Evolutionary conservation across 2,888 invertebrate species (phyloP).

Genomic region (Syritta pipiens): DNA sequence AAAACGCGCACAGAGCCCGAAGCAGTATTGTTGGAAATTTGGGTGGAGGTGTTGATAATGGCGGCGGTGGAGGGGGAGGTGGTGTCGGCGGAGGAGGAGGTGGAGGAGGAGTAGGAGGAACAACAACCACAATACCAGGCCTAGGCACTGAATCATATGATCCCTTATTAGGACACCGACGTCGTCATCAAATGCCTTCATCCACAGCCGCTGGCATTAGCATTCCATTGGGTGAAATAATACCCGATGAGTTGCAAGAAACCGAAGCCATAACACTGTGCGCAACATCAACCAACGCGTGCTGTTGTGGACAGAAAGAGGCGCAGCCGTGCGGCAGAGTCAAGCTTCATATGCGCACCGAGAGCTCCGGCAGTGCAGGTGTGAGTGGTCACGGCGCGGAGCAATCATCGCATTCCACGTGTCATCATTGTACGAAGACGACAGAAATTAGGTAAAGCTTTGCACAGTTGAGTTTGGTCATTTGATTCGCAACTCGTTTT

Average conservation of each 20-base stretch:
- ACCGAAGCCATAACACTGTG: slow-evolving; percentile 73
- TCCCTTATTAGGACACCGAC: slow-evolving; percentile 61
- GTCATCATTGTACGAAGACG: slow-evolving; percentile 69
- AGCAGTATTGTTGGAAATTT: slow-evolving; percentile 69
- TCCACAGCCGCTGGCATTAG: slow-evolving; percentile 42
- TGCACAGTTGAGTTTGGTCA: background rate
- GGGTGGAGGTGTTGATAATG: slow-evolving; percentile 70
- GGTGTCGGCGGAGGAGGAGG: slow-evolving; percentile 33
- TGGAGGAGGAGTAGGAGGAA: slow-evolving; percentile 34
- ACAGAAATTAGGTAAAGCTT: slow-evolving; percentile 69
- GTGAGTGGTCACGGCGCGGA: slow-evolving; percentile 39
- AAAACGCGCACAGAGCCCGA: slow-evolving; percentile 71
- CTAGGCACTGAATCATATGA: slow-evolving; percentile 49
- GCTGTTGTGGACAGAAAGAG: slow-evolving; percentile 70
- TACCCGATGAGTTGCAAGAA: slow-evolving; percentile 69
- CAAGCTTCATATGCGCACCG: slow-evolving; percentile 53
- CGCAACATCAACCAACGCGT: slow-evolving; percentile 71
- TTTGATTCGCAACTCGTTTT: background rate
- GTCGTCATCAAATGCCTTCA: slow-evolving; percentile 60
- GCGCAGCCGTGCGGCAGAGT: slow-evolving; percentile 54
- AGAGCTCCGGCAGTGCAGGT: slow-evolving; percentile 59
- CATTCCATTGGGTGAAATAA: slow-evolving; percentile 63
- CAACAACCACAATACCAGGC: too few relatives aligned
- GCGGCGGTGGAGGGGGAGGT: slow-evolving; percentile 55
- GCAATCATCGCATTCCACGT: slow-evolving; percentile 50